Evolutionary conservation across 2,797 vertebrate species (phyloP), one percentile per base, ranked within the genome.

Genomic region (Pampus argenteus): DNA sequence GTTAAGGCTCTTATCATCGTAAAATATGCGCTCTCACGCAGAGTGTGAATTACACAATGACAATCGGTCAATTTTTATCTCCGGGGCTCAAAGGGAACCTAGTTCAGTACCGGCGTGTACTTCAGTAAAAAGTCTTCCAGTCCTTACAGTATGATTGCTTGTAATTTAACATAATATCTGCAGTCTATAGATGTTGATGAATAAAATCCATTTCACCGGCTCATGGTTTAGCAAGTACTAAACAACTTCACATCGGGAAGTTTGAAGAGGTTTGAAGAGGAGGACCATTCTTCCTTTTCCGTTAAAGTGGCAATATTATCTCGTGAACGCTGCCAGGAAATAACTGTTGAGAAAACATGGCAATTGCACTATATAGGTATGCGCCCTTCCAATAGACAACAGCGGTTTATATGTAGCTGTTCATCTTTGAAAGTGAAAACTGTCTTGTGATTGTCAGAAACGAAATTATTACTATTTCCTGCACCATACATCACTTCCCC

Each of bases 391-490:
- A 76, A 71, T 86, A 87, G 83, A 66, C 34, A 44, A 17, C 40
- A 8, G 10, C 18, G 31, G 45, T 66, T 78, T 68, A 60, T 69
- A 57, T 85, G 60, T 52, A 70, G 40, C 61, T 26, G 50, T 70
- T 67, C 48, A 49, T 74, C 55, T 75, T 82, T 65, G 48, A 77
- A 82, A 78, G 48, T 58, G 45, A 81, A 81, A 80, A 55, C 78
- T 25, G 50, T 63, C 56, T 67, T 74, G 71, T 78, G 76, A 85
- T 83, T 76, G 71, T 81, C 77, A 38, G 51, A 85, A 85, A 68
- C 47, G 64, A 76, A 82, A 74, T 64, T 26, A 86, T 76, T 72
- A 50, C 45, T 44, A 10, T 52, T 81, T 73, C 66, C 62, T 68
- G 36, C 28, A 52, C 65, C 44, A 45, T 71, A 59, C 49, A 76